Conservation (phyloP, 2,888 invertebrate species). For the Luffia ferchaultella region DNA sequence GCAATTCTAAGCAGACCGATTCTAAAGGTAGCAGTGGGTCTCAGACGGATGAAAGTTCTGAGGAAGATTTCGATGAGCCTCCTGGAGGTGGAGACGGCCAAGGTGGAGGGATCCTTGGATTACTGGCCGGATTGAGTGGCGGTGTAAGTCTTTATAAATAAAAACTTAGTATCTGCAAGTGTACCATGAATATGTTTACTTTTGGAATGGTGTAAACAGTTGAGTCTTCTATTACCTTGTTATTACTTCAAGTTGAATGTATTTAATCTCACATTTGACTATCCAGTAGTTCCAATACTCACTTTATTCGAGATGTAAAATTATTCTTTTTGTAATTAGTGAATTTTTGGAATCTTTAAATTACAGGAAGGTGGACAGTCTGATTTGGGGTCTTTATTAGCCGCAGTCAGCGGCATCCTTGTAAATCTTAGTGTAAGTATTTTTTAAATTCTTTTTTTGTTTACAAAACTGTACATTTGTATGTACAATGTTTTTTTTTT, state of each 20-base stretch:
- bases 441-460: neutral
- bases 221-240: too few species aligned
- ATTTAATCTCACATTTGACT: too few species aligned
- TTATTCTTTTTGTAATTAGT: too few species aligned
- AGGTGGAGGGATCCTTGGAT: slow-evolving; percentile 52
- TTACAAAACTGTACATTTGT: neutral
- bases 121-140: slow-evolving; percentile 51
- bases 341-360: too few species aligned
- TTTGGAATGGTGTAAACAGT: too few species aligned
- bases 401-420: slow-evolving; percentile 51
- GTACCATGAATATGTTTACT: too few species aligned
- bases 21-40: slow-evolving; percentile 26
- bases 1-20: slow-evolving; percentile 7
- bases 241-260: too few species aligned
- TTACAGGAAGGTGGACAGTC: slow-evolving; percentile 53
- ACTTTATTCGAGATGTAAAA: too few species aligned
- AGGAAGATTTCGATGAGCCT: slow-evolving; percentile 45
- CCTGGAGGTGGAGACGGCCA: slow-evolving; percentile 39
- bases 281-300: too few species aligned
- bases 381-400: slow-evolving; percentile 49
- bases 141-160: slow-evolving; percentile 33
- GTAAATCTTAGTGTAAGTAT: slow-evolving; percentile 52
- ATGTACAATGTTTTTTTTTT: slow-evolving; percentile 4
- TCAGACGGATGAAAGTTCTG: slow-evolving; percentile 22
- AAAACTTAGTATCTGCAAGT: neutral